Conservation (phyloP, 2,888 invertebrate species). For the Lepidochitona cinerea region DNA sequence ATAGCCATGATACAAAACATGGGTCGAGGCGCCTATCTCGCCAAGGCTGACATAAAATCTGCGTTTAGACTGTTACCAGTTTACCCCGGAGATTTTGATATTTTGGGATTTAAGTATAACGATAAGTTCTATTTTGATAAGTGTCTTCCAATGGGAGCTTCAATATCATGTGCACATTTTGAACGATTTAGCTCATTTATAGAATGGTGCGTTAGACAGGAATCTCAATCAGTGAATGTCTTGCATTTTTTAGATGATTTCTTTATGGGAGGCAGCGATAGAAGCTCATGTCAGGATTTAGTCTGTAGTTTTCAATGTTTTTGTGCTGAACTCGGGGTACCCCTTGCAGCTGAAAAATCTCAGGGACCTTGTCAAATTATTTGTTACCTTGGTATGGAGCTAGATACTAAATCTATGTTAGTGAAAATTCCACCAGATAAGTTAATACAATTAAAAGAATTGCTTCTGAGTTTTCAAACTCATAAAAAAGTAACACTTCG, state of each 20-base stretch:
- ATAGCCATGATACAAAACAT: conserved; percentile 11
- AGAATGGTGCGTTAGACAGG: too few relatives aligned
- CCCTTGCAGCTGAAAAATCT: not conserved
- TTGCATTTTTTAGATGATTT: not conserved
- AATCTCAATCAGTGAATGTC: not conserved
- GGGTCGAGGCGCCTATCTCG: conserved; percentile 12
- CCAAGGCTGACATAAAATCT: conserved; percentile 27
- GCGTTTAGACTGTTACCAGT: conserved; percentile 28
- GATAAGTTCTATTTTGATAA: conserved; percentile 20
- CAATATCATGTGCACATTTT: conserved; percentile 13
- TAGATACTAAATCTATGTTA: not conserved
- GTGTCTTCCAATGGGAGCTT: conserved; percentile 16
- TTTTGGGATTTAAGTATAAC: conserved; percentile 21
- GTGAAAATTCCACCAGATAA: not conserved
- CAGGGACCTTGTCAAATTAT: not conserved
- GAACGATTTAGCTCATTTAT: conserved; percentile 19
- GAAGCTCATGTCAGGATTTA: not conserved
- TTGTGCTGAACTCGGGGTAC: not conserved
- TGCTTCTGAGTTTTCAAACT: not conserved
- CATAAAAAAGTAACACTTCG: not conserved
- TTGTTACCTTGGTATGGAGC: not conserved
- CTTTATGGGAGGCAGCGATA: not conserved
- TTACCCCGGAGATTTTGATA: conserved; percentile 23
- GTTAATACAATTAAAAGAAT: too few relatives aligned
- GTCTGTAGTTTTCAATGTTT: not conserved